phyloP scores from a whole-genome alignment of 2,797 vertebrate species.

The Dendrocincla tyrannina region DNA sequence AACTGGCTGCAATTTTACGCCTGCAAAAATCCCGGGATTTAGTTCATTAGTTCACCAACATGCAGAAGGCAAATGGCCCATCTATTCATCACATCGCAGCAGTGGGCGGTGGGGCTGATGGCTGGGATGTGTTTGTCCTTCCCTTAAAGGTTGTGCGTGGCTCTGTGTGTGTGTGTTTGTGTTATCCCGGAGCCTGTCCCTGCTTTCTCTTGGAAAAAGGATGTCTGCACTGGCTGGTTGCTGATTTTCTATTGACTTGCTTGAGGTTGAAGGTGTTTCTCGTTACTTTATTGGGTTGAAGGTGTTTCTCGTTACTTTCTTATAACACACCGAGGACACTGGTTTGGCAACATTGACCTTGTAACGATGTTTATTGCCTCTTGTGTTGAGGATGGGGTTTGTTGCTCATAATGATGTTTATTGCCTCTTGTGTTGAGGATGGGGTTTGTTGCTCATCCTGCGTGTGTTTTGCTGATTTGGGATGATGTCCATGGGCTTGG shows the following conservation, averaged over 20 bases:
- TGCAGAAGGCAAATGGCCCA: background rate
- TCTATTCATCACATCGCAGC: background rate
- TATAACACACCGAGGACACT: background rate
- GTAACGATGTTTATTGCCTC: slow-evolving; percentile 35
- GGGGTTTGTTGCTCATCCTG: background rate
- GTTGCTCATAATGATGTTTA: slow-evolving; percentile 20
- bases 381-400: background rate
- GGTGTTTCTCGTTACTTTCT: slow-evolving; percentile 44
- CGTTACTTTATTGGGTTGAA: background rate
- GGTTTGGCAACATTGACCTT: slow-evolving; percentile 25
- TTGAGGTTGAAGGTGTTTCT: slow-evolving; percentile 47
- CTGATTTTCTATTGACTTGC: slow-evolving; percentile 47
- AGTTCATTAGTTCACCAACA: slow-evolving; percentile 44
- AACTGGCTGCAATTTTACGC: slow-evolving; percentile 39
- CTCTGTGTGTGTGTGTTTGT: background rate
- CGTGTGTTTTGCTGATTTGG: background rate
- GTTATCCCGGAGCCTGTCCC: background rate
- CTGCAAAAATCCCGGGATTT: background rate
- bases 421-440: background rate
- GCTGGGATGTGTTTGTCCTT: background rate
- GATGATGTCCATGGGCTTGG: fast-evolving
- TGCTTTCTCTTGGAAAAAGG: background rate
- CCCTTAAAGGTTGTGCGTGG: background rate
- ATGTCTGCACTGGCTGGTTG: background rate
- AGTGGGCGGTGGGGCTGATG: background rate